phyloP scores from a whole-genome alignment of 2,113 vertebrate genomes.

The Ictalurus furcatus region DNA sequence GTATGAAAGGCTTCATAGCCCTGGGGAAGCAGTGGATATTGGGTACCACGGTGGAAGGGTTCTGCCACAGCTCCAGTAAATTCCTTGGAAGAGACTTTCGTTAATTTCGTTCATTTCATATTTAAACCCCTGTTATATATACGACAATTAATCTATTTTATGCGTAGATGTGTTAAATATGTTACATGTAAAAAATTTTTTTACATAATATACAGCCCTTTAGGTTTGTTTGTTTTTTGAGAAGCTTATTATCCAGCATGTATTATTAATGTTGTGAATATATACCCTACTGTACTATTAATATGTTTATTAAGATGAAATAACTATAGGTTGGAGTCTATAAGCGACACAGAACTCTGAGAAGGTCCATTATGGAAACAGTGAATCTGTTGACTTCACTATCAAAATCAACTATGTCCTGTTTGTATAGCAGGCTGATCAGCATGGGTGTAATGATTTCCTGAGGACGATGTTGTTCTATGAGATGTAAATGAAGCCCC shows the following conservation, averaged over 20 bases:
- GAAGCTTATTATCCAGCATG: background rate
- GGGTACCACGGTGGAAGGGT: slow-evolving; percentile 57
- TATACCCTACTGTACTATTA: background rate
- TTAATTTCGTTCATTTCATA: background rate
- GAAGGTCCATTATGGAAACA: background rate
- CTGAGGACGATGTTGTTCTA: slow-evolving; percentile 28
- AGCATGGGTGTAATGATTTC: slow-evolving; percentile 38
- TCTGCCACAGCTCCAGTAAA: background rate
- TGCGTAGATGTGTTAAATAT: background rate
- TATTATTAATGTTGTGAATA: background rate
- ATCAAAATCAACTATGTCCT: slow-evolving; percentile 23
- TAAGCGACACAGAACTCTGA: background rate
- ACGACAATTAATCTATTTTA: background rate
- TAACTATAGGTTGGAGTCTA: background rate
- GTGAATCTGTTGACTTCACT: background rate
- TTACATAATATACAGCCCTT: background rate
- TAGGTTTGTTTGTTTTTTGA: background rate
- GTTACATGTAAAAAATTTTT: background rate
- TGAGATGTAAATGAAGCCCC: slow-evolving; percentile 60
- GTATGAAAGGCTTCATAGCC: slow-evolving; percentile 21
- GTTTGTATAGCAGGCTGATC: slow-evolving; percentile 25
- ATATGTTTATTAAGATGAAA: background rate
- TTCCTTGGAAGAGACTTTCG: background rate
- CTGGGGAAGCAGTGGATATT: slow-evolving; percentile 49
- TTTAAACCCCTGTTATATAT: background rate